A percentile compares a stretch with the other conserved stretches of the same genome.
Conservation (phyloP, 1,140 invertebrate genomes). For the Patella vulgata region DNA sequence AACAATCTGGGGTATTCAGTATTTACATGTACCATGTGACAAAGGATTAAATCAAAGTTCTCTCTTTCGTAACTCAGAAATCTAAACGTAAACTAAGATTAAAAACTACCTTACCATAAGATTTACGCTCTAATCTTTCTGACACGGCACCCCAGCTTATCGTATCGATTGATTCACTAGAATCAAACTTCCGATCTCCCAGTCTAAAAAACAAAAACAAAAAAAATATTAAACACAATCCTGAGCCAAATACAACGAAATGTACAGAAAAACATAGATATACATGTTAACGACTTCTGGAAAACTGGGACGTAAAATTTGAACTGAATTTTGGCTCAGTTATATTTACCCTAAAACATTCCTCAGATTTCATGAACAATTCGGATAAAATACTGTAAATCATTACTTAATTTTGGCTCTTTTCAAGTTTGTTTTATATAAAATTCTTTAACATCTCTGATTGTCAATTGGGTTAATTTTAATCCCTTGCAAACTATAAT, state of each 20-base stretch:
- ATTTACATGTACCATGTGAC: no score
- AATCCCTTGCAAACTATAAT: no score
- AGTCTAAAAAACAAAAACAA: conserved; percentile 38
- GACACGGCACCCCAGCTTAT: conserved; percentile 61
- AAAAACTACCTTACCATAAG: conserved; percentile 16
- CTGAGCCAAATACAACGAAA: background rate
- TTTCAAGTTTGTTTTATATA: no score
- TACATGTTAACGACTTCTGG: background rate
- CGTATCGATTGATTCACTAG: conserved; percentile 58
- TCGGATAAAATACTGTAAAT: no score
- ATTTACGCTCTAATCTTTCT: conserved; percentile 48
- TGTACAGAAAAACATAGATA: background rate
- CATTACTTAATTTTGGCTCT: no score
- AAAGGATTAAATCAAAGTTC: no score
- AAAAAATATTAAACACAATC: background rate
- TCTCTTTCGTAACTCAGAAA: no score
- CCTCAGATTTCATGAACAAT: background rate
- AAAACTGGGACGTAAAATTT: background rate
- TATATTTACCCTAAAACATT: conserved; percentile 4
- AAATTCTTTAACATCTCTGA: no score
- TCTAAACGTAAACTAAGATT: no score
- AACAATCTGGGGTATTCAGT: no score
- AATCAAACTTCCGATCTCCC: conserved; percentile 55
- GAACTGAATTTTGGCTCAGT: conserved; percentile 7
- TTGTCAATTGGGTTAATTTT: no score